Base-by-base conservation (phyloP, 2,888 invertebrate species). In the Chesias legatella region DNA sequence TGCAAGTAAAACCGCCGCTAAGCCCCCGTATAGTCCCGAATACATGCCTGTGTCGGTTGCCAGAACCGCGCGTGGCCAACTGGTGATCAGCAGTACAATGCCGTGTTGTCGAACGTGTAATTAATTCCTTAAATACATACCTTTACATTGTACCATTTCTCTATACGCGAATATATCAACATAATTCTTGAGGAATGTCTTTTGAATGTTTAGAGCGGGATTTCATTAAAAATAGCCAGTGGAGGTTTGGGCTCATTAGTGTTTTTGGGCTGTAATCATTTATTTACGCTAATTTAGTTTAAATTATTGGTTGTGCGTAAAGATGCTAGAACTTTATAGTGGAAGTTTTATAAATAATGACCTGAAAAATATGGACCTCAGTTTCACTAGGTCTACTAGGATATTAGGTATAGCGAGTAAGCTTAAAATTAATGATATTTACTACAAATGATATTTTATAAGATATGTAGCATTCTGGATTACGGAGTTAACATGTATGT, bases 31-130 rank as follows among this genome's bases (percentile, higher is more conserved):
- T 1, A 7, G 22, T 1, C n/a, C 22, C n/a, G 7, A 22, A 7
- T n/a, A 22, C 22, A n/a, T 1, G 7, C 22, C 22, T 22, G 6
- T 22, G n/a, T 3, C 7, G 5, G 13, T n/a, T n/a, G 13, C 13
- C 13, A 17, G 24, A 24, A 10, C 13, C 28, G 40, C 35, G 48
- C 51, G 47, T 53, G 53, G 46, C 51, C 45, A 45, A 43, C 48
- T 46, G 43, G 42, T 31, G 35, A 36, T 39, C 35, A 33, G 51
- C 56, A 53, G 50, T 46, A 45, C 51, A 54, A 49, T 58, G 55
- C 59, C 59, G 56, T 59, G 59, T 63, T 44, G 52, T 55, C 50
- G 63, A 64, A 66, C 65, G 58, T 54, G 53, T 67, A 64, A 67
- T 66, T 61, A 58, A 61, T 63, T 65, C 60, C 51, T 62, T 55